phyloP scores from a whole-genome alignment of 2,797 vertebrate species.

The Fistularia commersonii region DNA sequence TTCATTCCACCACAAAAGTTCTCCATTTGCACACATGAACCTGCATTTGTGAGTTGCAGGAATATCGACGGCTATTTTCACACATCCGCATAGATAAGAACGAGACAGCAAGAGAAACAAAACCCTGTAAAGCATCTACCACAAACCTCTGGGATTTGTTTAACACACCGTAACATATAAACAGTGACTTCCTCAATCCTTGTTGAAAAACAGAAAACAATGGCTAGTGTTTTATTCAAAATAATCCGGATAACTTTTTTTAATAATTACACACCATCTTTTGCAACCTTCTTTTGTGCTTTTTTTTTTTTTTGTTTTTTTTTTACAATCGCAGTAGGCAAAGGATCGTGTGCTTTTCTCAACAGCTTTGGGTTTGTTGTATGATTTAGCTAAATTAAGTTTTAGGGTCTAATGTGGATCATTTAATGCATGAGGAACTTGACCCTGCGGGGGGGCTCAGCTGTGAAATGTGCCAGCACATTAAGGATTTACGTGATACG shows the following conservation, averaged over 20 bases:
- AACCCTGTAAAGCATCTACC: constrained; percentile 14
- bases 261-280: constrained; percentile 27
- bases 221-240: constrained; percentile 27
- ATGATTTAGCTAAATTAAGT: constrained; percentile 17
- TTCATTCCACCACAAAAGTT: no score
- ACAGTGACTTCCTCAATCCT: constrained; percentile 23
- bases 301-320: not conserved
- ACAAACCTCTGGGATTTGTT: constrained; percentile 14
- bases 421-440: constrained; percentile 28
- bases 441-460: not conserved
- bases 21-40: constrained; percentile 19
- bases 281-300: not conserved
- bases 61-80: constrained; percentile 15
- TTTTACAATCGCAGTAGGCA: constrained; percentile 1
- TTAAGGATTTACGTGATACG: constrained; percentile 5
- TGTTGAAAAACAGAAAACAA: not conserved
- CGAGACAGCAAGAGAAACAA: constrained; percentile 6
- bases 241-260: constrained; percentile 17
- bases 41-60: constrained; percentile 25
- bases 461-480: constrained; percentile 4
- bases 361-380: constrained; percentile 3
- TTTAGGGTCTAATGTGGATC: constrained; percentile 23
- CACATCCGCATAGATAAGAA: not conserved
- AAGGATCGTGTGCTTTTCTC: constrained; percentile 4
- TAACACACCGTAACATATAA: constrained; percentile 27